phyloP scores from a whole-genome alignment of 1,140 invertebrate genomes.

The Papilio xuthus region DNA sequence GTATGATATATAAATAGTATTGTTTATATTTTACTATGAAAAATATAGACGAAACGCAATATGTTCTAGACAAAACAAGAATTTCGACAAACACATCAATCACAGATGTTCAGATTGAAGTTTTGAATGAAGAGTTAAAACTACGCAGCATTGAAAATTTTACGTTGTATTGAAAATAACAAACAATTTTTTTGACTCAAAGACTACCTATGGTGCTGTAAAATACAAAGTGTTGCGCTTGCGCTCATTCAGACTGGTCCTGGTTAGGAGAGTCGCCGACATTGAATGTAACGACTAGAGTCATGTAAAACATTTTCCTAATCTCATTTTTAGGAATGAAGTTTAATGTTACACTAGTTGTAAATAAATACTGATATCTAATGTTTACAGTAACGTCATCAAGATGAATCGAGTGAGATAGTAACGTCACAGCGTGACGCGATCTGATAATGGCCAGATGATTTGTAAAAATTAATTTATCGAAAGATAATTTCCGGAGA shows the following conservation, averaged over 20 bases:
- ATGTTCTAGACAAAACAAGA: not conserved
- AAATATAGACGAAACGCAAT: not conserved
- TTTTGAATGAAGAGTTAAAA: not conserved
- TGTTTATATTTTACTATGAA: conserved; percentile 2
- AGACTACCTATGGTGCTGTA: not conserved
- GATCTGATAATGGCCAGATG: conserved; percentile 3
- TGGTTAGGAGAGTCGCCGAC: too few species aligned
- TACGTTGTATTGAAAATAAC: not conserved
- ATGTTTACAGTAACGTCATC: not conserved
- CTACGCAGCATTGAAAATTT: not conserved
- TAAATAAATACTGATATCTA: not conserved
- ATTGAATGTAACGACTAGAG: too few species aligned
- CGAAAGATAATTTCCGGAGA: not conserved
- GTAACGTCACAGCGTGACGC: not conserved
- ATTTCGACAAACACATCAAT: conserved; percentile 10
- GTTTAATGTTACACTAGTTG: not conserved
- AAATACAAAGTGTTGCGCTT: not conserved
- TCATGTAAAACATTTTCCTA: not conserved
- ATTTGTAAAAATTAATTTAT: not conserved
- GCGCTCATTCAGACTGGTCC: not conserved
- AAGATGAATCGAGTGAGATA: not conserved
- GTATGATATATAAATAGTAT: not conserved
- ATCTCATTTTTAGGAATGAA: not conserved
- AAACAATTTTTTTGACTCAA: not conserved
- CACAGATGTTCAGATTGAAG: conserved; percentile 1